phyloP scores from a whole-genome alignment of 2,113 vertebrate species.

The Neomonachus schauinslandi region DNA sequence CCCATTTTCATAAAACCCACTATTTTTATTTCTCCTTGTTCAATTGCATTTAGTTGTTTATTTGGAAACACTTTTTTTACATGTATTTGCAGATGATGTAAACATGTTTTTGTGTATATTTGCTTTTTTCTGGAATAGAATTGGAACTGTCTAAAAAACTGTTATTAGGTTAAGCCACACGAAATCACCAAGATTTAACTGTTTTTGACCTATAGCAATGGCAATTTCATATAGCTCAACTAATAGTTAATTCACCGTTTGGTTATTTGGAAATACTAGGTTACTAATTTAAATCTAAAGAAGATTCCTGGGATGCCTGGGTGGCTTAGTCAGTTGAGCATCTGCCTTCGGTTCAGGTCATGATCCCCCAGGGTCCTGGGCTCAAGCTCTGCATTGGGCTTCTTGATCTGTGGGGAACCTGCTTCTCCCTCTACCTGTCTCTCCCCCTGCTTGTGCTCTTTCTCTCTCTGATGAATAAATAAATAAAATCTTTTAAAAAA shows the following conservation, averaged over 20 bases:
- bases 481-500: too few relatives aligned
- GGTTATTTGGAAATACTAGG: slow-evolving; percentile 29
- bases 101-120: slow-evolving; percentile 54
- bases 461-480: too few relatives aligned
- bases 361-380: too few relatives aligned
- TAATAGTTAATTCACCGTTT: slow-evolving; percentile 56
- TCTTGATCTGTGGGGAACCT: too few relatives aligned
- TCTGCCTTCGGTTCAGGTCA: too few relatives aligned
- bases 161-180: not conserved
- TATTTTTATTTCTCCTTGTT: slow-evolving; percentile 72
- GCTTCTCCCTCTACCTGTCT: too few relatives aligned
- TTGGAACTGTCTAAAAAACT: slow-evolving; percentile 57
- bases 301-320: not conserved
- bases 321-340: too few relatives aligned
- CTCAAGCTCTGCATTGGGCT: too few relatives aligned
- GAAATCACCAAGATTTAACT: slow-evolving; percentile 31
- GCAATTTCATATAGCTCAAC: not conserved
- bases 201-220: slow-evolving; percentile 5
- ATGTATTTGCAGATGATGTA: slow-evolving; percentile 43
- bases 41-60: slow-evolving; percentile 56
- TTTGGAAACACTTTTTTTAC: slow-evolving; percentile 77
- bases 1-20: slow-evolving; percentile 76
- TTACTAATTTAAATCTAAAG: slow-evolving; percentile 5
- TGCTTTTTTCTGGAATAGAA: slow-evolving; percentile 22
- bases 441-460: too few relatives aligned